Base-by-base conservation (phyloP, 2,797 vertebrate genomes). In the Ctenosaura bakeri region DNA sequence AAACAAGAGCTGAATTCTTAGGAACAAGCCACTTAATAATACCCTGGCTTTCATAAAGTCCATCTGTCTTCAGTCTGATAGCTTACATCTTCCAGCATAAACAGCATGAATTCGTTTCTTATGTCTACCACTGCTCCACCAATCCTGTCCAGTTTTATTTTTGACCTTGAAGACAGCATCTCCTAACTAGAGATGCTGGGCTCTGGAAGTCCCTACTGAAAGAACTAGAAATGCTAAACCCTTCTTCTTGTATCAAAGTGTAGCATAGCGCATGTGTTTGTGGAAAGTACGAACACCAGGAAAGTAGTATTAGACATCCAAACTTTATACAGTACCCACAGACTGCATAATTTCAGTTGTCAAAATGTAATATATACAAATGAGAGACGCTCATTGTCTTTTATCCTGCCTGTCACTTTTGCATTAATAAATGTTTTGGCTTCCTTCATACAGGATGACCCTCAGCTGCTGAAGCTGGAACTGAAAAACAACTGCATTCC, bases 401-500 rank as follows among this genome's bases (percentile, higher is more conserved):
- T 88, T 89, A 88, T 90, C 86, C 83, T 92, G 87, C 66, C 74
- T 92, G 66, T 93, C 76, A 62, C 91, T 89, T 93, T 79, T 95
- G 95, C 92, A 90, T 83, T 92, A 94, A 90, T 83, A 93, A 94
- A 88, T 86, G 90, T 85, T 77, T 87, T 26, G 6, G 93, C 90
- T 96, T 93, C 91, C 89, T 87, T 93, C 54, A 22, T 9, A 90
- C 90, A 95, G 93, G 83, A 89, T 95, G 95, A 93, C 95, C 92
- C 96, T 96, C 93, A 10, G 16, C 0, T 42, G 90, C 93, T 93
- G 90, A 94, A 94, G 92, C 96, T 91, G 85, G 87, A 88, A 77
- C 92, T 94, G 93, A 94, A 94, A 96, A 96, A 96, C 92, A 96
- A 95, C 97, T 97, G 97, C 97, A 97, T 95, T 97, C 90, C 94